Evolutionary conservation across 2,888 invertebrate genomes (phyloP).

Genomic region (Therioaphis trifolii): DNA sequence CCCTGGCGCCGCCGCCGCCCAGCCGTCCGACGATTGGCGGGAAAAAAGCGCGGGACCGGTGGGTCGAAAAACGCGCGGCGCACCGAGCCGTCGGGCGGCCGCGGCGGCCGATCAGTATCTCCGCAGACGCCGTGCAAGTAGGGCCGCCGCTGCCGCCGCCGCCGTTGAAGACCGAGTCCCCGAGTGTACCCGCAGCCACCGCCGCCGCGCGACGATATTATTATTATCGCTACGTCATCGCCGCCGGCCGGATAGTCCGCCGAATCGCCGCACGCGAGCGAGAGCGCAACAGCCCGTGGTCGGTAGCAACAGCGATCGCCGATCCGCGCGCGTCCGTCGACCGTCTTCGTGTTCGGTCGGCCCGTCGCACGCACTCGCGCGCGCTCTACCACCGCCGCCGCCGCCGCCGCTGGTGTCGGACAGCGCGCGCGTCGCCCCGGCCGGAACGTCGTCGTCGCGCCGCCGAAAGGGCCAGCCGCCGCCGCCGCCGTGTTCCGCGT

Average conservation of each 20-base stretch:
- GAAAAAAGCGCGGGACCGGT: constrained; percentile 58
- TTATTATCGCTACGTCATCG: not conserved
- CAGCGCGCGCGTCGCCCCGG: not conserved
- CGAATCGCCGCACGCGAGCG: constrained; percentile 13
- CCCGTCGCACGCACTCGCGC: no score
- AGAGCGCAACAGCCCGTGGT: not conserved
- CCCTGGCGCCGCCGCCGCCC: constrained; percentile 51
- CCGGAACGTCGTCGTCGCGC: not conserved
- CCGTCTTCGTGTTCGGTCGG: not conserved
- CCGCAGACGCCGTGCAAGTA: not conserved
- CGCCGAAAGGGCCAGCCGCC: constrained; percentile 7
- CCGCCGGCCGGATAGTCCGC: not conserved
- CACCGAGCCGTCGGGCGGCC: not conserved
- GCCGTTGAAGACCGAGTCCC: no score
- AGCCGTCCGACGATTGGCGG: constrained; percentile 53
- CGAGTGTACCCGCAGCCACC: not conserved
- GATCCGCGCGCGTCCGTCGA: constrained; percentile 5
- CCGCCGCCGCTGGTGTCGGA: not conserved
- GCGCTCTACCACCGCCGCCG: not conserved
- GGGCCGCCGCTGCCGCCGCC: not conserved
- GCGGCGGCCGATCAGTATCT: not conserved
- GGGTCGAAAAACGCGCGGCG: constrained; percentile 55
- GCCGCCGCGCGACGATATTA: not conserved
- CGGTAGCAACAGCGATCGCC: not conserved
- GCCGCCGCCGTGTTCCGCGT: not conserved